These are phyloP conservation scores for Xyrichtys novacula DNA, from an alignment of 2,797 vertebrate genomes.

Conservation along the genomic window DNA sequence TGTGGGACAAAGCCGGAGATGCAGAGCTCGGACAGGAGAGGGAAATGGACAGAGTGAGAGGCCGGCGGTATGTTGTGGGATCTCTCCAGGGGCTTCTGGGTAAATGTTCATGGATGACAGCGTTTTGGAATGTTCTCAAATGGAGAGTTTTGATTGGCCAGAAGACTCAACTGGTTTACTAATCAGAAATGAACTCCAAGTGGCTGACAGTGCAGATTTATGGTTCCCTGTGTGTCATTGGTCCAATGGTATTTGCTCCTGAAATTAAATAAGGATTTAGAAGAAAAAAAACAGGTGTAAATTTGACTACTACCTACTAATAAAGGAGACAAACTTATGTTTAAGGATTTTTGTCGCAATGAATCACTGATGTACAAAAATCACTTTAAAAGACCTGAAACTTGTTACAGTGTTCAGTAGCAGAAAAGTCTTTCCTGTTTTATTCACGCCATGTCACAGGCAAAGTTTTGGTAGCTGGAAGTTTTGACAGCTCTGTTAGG, in stretches of 20 bases:
- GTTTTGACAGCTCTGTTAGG: conserved; percentile 79
- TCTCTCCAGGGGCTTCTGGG: conserved; percentile 85
- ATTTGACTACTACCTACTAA: too few species aligned
- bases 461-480: conserved; percentile 62
- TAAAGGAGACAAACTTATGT: too few species aligned
- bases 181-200: conserved; percentile 75
- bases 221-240: conserved; percentile 56
- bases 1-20: conserved; percentile 83
- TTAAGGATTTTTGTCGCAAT: not conserved
- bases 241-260: conserved; percentile 30
- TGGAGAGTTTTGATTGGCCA: conserved; percentile 85
- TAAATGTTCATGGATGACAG: conserved; percentile 88
- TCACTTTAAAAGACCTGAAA: not conserved
- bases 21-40: conserved; percentile 69
- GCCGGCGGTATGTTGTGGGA: conserved; percentile 82
- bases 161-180: conserved; percentile 81
- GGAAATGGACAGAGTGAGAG: conserved; percentile 75
- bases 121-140: conserved; percentile 86
- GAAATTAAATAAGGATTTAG: too few species aligned
- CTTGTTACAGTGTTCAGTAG: not conserved
- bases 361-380: not conserved
- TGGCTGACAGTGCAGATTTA: conserved; percentile 64
- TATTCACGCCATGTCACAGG: conserved; percentile 52
- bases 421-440: conserved; percentile 40
- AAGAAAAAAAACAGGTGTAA: too few species aligned